Base-by-base conservation (phyloP, 37 sponge, comb jelly and placozoan genomes). In the Petrosia ficiformis region DNA sequence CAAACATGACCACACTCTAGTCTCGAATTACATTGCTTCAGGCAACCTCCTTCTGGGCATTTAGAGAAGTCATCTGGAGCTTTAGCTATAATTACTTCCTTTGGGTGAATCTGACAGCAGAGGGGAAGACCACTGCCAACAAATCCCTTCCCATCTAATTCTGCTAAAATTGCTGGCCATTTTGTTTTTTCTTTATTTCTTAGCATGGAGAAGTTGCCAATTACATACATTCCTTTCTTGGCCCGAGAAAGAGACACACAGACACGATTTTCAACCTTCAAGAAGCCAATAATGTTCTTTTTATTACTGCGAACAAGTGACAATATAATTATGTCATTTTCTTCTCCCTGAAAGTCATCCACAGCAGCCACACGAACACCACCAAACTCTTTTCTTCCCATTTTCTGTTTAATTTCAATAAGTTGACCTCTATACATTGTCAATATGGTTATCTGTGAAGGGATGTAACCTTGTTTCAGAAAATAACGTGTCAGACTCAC, bases 301-400 rank as follows among this genome's bases (percentile, higher is more conserved):
- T 37, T n/a, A 63, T 94, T 94, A 44, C 92, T 91, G 1, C 97
- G 80, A 6, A 90, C 92, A 0, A 97, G 78, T 14, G 94, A 93
- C 30, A 97, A 59, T 1, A 97, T 73, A 16, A 97, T 80, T 25
- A 93, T 85, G 24, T 84, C 78, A 59, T 97, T 97, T 63, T 97
- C 97, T 65, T 97, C 97, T 19, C 97, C 97, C 60, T 97, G 97
- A 61, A 86, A 96, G 31, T 92, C 90, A 77, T 97, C 97, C 34
- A 97, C 92, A 60, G 90, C 88, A 74, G 89, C 75, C 10, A 87
- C 88, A 4, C 90, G 57, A n/a, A 97, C 86, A 34, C 86, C 95
- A 32, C 76, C 70, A 54, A 88, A 81, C 28, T 74, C 72, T 38
- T 14, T 42, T 42, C 59, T 64, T 25, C 54, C 60, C 79, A 91